Evolutionary conservation across 2,113 vertebrate species (phyloP), one percentile per base, ranked within the genome.

Genomic region (Mustela lutreola): DNA sequence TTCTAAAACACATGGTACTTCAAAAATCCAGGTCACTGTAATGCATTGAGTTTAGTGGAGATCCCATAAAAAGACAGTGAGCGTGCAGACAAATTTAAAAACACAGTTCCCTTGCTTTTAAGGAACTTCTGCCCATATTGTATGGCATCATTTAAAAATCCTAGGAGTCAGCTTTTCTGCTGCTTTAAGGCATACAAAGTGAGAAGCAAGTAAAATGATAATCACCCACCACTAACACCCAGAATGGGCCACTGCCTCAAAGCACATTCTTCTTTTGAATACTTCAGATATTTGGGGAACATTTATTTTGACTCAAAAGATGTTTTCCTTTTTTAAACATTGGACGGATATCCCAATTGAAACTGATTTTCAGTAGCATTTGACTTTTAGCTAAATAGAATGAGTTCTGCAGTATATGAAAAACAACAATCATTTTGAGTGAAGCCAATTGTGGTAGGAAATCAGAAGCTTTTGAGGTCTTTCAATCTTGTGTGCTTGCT

Each of bases 311-410:
- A 67, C 28, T 8, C 8, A 60, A 89, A 97, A 85, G 12, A n/a
- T 11, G 28, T 65, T 85, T 60, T 21, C 8, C 4, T 39, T 89
- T 82, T 36, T 85, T 2, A 19, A 65, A 89, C 28, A 65, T 48
- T 31, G 14, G 24, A 60, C 26, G 42, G 4, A 11, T 78, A 18
- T 76, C 65, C 45, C 70, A 63, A 36, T 1, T 62, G 82, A 95
- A 85, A 71, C n/a, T 73, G 58, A 75, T 56, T 87, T 94, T 73
- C 36, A 73, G 65, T 63, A 76, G 58, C 76, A 48, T 56, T 28
- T 83, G 42, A 80, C 84, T 89, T 95, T 81, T 19, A 76, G 11
- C 78, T 89, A 22, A 89, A 91, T 50, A 62, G 50, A 94, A 26
- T 76, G 19, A 58, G 4, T 65, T 89, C 75, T 91, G 4, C 42